These are phyloP conservation scores for Passer montanus DNA, from an alignment of 2,113 vertebrate species.

Conservation along the genomic window DNA sequence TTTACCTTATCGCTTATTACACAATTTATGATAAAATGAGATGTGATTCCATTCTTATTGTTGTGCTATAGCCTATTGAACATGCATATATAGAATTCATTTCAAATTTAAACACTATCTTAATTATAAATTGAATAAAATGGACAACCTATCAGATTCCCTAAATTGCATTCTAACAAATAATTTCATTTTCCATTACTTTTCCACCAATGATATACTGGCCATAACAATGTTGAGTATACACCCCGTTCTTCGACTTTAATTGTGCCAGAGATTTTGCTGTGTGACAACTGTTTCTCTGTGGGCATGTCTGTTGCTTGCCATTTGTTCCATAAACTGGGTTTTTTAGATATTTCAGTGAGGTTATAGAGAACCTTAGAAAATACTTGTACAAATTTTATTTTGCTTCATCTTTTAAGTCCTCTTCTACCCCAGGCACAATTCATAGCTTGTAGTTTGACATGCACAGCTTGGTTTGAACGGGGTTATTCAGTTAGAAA, in stretches of 20 bases:
- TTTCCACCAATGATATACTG: constrained; percentile 74
- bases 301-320: constrained; percentile 13
- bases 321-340: constrained; percentile 13
- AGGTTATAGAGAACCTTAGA: background rate
- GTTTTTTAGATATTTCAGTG: background rate
- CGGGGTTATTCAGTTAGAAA: background rate
- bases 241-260: constrained; percentile 67
- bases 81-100: constrained; percentile 83
- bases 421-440: background rate
- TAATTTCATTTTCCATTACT: constrained; percentile 84
- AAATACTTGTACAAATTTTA: background rate
- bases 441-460: background rate
- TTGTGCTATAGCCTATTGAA: constrained; percentile 81
- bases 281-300: constrained; percentile 47
- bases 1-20: constrained; percentile 96
- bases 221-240: constrained; percentile 68
- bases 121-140: constrained; percentile 85
- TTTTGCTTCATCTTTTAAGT: background rate
- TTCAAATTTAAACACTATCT: constrained; percentile 86
- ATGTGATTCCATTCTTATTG: constrained; percentile 87
- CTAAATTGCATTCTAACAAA: constrained; percentile 84
- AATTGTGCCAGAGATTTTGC: constrained; percentile 73
- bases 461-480: background rate
- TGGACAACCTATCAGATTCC: constrained; percentile 77
- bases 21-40: constrained; percentile 93